Evolutionary conservation across 2,113 vertebrate genomes (phyloP).

Genomic region (Oxyruncus cristatus): DNA sequence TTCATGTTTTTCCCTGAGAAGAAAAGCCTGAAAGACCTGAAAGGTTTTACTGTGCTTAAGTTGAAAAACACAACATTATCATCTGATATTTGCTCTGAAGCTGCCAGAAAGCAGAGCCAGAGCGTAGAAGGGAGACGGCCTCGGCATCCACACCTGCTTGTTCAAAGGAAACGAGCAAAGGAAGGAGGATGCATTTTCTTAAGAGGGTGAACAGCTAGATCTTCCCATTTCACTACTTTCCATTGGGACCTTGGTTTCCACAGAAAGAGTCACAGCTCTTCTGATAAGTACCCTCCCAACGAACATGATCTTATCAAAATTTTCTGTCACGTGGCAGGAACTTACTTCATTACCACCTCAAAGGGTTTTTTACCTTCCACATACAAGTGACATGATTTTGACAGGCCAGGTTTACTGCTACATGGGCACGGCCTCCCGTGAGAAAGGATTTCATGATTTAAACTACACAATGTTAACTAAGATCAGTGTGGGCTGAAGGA

Average conservation of each 20-base stretch:
- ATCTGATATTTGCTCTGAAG: not conserved
- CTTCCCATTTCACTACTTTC: not conserved
- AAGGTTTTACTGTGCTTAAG: not conserved
- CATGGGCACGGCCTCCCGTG: not conserved
- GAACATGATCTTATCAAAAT: conserved; percentile 70
- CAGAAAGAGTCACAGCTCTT: conserved; percentile 40
- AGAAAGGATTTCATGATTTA: conserved; percentile 21
- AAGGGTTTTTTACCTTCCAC: conserved; percentile 54
- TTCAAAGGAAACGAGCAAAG: not conserved
- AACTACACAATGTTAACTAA: not conserved
- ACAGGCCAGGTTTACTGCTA: not conserved
- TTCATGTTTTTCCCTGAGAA: not conserved
- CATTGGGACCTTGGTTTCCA: conserved; percentile 1
- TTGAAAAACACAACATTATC: not conserved
- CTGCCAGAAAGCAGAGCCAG: not conserved
- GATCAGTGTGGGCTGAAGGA: not conserved
- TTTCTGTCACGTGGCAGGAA: conserved; percentile 68
- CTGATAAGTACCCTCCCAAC: conserved; percentile 52
- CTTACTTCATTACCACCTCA: conserved; percentile 70
- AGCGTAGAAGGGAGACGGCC: not conserved
- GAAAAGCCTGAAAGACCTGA: not conserved
- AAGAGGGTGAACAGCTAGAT: not conserved
- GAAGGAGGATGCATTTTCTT: not conserved
- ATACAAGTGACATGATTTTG: conserved; percentile 27
- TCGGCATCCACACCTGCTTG: not conserved